Percentiles rank a stretch among this genome's conserved stretches.
phyloP scores from a whole-genome alignment of 1,140 invertebrate genomes.

The Leptinotarsa lineolata region DNA sequence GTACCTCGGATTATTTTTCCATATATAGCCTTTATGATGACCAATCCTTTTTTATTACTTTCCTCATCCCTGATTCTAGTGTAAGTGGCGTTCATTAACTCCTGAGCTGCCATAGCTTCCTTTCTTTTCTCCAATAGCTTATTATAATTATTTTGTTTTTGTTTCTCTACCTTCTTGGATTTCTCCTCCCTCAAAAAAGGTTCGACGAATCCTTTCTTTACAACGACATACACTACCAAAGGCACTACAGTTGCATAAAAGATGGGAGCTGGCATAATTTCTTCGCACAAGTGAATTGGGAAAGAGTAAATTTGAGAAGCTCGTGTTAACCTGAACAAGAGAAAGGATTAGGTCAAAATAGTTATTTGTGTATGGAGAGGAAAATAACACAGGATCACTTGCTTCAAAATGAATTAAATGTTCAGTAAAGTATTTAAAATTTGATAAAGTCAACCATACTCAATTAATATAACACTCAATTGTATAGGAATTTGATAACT shows the following conservation, averaged over 20 bases:
- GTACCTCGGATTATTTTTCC: slow-evolving; percentile 60
- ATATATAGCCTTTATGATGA: slow-evolving; percentile 87
- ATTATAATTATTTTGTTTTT: slow-evolving; percentile 73
- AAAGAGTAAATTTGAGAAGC: slow-evolving; percentile 88
- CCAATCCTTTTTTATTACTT: slow-evolving; percentile 75
- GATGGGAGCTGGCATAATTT: slow-evolving; percentile 83
- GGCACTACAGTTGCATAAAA: slow-evolving; percentile 93
- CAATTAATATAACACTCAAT: too few relatives aligned
- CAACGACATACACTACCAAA: slow-evolving; percentile 74
- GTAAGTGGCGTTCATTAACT: slow-evolving; percentile 86
- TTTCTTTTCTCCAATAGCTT: slow-evolving; percentile 77
- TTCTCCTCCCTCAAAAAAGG: slow-evolving; percentile 81
- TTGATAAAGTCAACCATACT: too few relatives aligned
- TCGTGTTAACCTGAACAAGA: slow-evolving; percentile 72
- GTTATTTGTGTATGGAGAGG: too few relatives aligned
- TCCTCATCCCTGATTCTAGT: slow-evolving; percentile 76
- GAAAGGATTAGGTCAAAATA: neutral
- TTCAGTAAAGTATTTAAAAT: too few relatives aligned
- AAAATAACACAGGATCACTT: too few relatives aligned
- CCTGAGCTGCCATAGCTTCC: slow-evolving; percentile 83
- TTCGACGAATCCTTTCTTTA: slow-evolving; percentile 86
- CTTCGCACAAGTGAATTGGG: slow-evolving; percentile 89
- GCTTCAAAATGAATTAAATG: too few relatives aligned
- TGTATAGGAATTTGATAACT: too few relatives aligned
- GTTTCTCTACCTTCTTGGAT: slow-evolving; percentile 74